Evolutionary conservation across 2,797 vertebrate species (phyloP), one percentile per base, ranked within the genome.

Genomic region (Tapirus indicus): DNA sequence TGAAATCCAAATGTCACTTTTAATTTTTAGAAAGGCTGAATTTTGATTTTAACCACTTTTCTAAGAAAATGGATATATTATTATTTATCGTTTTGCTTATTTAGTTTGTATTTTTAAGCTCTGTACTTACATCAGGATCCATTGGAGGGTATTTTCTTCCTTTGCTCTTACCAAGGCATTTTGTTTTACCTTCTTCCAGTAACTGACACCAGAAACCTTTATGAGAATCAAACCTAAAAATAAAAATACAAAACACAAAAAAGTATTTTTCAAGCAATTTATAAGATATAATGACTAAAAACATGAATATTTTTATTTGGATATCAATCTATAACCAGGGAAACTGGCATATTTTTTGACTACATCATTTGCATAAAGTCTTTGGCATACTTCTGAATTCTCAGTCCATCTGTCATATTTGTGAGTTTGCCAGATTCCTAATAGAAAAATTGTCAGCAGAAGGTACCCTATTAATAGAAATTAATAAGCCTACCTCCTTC

Each of bases 171-270:
- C 99, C 99, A 93, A 99, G 99, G 98, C 99, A 99, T 98, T 99
- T 99, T 54, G 99, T 98, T 98, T 99, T 99, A 27, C 99, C 99
- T 98, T 99, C 99, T 98, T 99, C 99, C 96, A 99, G 96, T 80
- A 99, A 99, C 97, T 99, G 99, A 98, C 99, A 99, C 99, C 99
- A 99, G 98, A 99, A 99, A 32, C 99, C 99, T 99, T 99, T 99
- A 97, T 99, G 99, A 69, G 99, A 99, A 93, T 99, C 99, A 0
- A 99, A 99, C 95, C 99, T 99, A 98, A 98, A 98, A 98, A n/a
- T 95, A 32, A 90, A 87, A 94, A 64, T 27, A 66, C 6, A 60
- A 35, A 47, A 35, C 58, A 38, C 17, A 21, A 64, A 77, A 88
- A 54, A 68, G 14, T 32, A 17, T 75, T 94, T 96, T 83, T 74